These are phyloP conservation scores for Oscheius sp. DNA, from an alignment of 2,888 invertebrate species.

Conservation along the genomic window DNA sequence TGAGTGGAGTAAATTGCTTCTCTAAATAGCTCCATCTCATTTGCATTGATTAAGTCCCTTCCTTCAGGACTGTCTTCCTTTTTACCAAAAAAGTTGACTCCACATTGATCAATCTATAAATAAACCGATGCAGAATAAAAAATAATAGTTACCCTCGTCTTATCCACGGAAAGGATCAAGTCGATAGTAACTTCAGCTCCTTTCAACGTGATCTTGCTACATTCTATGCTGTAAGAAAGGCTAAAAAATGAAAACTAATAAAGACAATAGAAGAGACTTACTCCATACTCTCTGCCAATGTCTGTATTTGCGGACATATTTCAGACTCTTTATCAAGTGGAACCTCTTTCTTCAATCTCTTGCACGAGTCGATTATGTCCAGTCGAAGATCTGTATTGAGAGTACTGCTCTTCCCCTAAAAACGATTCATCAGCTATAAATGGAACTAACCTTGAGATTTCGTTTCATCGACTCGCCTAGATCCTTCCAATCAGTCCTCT, in stretches of 20 bases:
- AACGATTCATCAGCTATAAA: background rate
- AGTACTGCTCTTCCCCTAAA: conserved; percentile 40
- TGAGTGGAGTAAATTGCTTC: conserved; percentile 29
- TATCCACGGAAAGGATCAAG: too few relatives aligned
- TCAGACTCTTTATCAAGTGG: conserved; percentile 16
- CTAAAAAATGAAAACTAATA: background rate
- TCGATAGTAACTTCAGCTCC: too few relatives aligned
- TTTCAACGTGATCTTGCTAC: too few relatives aligned
- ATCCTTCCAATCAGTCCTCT: conserved; percentile 43
- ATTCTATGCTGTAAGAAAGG: conserved; percentile 1
- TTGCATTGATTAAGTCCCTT: conserved; percentile 22
- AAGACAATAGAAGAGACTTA: background rate
- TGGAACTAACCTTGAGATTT: conserved; percentile 37
- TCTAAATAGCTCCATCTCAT: conserved; percentile 33
- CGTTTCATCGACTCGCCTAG: conserved; percentile 36
- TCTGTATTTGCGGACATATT: background rate
- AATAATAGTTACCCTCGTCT: too few relatives aligned
- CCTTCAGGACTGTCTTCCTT: conserved; percentile 32
- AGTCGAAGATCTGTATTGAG: conserved; percentile 37
- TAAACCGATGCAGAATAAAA: background rate
- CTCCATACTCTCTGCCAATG: conserved; percentile 3
- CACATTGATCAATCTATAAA: conserved; percentile 36
- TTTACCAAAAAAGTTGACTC: conserved; percentile 46
- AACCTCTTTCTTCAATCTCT: conserved; percentile 35
- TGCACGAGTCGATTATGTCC: conserved; percentile 41